Percentiles rank a stretch among this genome's conserved stretches.
phyloP scores from a whole-genome alignment of 2,888 invertebrate genomes.

The Eristalis arbustorum region DNA sequence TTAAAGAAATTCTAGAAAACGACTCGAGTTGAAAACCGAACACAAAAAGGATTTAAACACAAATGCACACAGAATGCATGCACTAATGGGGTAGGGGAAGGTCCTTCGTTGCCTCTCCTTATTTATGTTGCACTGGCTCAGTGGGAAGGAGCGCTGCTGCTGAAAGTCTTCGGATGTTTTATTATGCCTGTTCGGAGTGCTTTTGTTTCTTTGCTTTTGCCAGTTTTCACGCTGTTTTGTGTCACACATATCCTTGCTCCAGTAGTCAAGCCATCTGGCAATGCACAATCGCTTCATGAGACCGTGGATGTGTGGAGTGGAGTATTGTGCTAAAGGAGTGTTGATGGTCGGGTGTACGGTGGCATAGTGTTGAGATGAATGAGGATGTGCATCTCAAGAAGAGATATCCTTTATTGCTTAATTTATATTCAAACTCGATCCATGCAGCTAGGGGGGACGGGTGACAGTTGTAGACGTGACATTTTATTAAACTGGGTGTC shows the following conservation, averaged over 20 bases:
- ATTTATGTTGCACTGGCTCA: background rate
- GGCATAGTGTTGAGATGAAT: background rate
- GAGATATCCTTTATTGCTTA: slow-evolving; percentile 12
- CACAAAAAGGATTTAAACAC: slow-evolving; percentile 24
- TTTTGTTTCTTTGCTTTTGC: slow-evolving; percentile 10
- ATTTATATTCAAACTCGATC: slow-evolving; percentile 12
- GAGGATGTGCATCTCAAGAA: background rate
- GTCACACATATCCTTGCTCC: slow-evolving; percentile 7
- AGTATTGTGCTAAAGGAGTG: background rate
- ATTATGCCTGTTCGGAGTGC: slow-evolving; percentile 30
- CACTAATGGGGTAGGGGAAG: slow-evolving; percentile 9
- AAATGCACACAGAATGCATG: slow-evolving; percentile 29
- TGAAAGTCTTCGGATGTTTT: slow-evolving; percentile 23
- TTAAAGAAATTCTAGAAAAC: slow-evolving; percentile 29
- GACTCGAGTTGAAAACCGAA: background rate
- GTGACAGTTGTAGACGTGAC: background rate
- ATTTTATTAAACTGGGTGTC: background rate
- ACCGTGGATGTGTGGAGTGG: background rate
- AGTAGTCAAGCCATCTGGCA: slow-evolving; percentile 52
- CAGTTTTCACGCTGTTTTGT: background rate
- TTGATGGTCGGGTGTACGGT: background rate
- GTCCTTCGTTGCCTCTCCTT: background rate
- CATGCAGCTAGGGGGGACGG: background rate
- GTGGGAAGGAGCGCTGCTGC: background rate
- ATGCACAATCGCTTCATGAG: slow-evolving; percentile 31